Base-by-base conservation (phyloP, 2,113 vertebrate genomes). In the Trematomus loennbergii region DNA sequence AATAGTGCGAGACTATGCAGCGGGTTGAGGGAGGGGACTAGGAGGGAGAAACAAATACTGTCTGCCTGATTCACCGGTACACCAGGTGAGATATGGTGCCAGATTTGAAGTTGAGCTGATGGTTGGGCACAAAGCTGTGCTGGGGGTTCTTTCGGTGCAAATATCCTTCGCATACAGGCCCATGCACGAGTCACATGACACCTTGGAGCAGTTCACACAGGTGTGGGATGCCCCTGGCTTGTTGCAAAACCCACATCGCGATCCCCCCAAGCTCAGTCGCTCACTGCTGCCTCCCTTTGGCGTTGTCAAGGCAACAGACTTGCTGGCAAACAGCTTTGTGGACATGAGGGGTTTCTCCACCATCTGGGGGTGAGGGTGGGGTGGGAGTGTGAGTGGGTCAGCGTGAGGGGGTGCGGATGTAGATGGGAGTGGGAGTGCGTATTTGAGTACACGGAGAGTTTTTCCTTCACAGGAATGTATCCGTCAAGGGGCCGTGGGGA, bases 181-280 rank as follows among this genome's bases (percentile, higher is more conserved):
- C 92, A 97, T 96, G 95, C 98, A 99, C 68, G 93, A 20, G 88
- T 98, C 97, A 57, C 98, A 99, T 13, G 98, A 99, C 77, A 99
- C 97, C 89, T 99, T 99, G 1, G 98, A 99, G 93, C 98, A 99
- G 88, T 97, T 97, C 11, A 97, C 95, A 86, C 98, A 99, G 54
- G 98, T 99, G 94, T 98, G 95, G 10, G 97, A 90, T 2, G 98
- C 97, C 4, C 97, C 97, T 0, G 96, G 89, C 62, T 97, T 97
- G 94, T 99, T 98, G 91, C 98, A 99, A 88, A 99, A 99, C 78
- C 98, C 96, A 0, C 98, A 99, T 81, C 98, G 96, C 0, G 95
- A 95, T 9, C 91, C 93, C 15, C 89, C 92, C 46, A 88, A 33
- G 78, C 87, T 86, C 40, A 91, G 9, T 25, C 94, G 88, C 65